A percentile compares a stretch with the other conserved stretches of the same genome.
These are phyloP conservation scores for Suillia variegata DNA, from an alignment of 2,888 invertebrate genomes.

Conservation along the genomic window DNA sequence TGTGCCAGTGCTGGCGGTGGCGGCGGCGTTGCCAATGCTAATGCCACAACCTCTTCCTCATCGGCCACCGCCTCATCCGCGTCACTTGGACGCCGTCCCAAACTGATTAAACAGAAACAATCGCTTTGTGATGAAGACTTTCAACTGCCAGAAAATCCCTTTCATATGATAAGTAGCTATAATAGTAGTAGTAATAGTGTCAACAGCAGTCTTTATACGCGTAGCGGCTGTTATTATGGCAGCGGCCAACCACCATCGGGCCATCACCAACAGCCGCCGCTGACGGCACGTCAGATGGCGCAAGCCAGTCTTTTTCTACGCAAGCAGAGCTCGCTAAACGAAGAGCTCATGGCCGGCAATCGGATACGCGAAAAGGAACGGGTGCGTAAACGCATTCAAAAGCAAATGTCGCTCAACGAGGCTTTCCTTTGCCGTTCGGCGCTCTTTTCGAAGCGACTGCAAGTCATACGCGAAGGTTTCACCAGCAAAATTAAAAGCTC, in stretches of 20 bases:
- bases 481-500: slow-evolving; percentile 83
- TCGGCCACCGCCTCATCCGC: slow-evolving; percentile 48
- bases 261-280: slow-evolving; percentile 17
- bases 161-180: slow-evolving; percentile 52
- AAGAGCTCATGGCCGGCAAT: slow-evolving; percentile 88
- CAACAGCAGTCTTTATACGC: slow-evolving; percentile 43
- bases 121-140: slow-evolving; percentile 75
- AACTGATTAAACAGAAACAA: slow-evolving; percentile 85
- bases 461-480: slow-evolving; percentile 68
- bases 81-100: slow-evolving; percentile 63
- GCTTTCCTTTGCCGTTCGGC: slow-evolving; percentile 72
- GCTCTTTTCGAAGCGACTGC: slow-evolving; percentile 58
- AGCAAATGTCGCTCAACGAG: slow-evolving; percentile 87
- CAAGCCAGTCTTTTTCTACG: slow-evolving; percentile 58
- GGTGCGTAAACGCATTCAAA: slow-evolving; percentile 82
- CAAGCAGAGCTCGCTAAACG: slow-evolving; percentile 87
- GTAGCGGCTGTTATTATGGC: slow-evolving; percentile 34
- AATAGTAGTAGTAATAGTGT: slow-evolving; percentile 47
- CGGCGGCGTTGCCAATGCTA: slow-evolving; percentile 32
- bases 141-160: slow-evolving; percentile 51
- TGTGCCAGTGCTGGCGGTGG: slow-evolving; percentile 22
- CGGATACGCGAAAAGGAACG: slow-evolving; percentile 81
- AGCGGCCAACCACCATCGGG: background rate
- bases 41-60: slow-evolving; percentile 2
- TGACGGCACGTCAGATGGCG: slow-evolving; percentile 28